Evolutionary conservation across 2,888 invertebrate genomes (phyloP).

Genomic region (Endotricha flammealis): DNA sequence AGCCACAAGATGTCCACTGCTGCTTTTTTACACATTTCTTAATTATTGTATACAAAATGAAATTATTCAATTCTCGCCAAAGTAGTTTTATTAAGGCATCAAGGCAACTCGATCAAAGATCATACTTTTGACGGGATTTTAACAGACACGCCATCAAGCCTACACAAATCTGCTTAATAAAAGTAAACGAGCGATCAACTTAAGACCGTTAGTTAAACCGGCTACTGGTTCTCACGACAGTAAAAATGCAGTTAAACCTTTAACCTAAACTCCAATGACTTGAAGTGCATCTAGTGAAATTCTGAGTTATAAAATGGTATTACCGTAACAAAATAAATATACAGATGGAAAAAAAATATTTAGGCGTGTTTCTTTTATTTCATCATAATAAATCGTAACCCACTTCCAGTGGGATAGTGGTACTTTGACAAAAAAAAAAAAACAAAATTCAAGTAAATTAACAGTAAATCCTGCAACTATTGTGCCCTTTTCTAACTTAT

Average conservation of each 20-base stretch:
- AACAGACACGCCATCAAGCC: constrained; percentile 8
- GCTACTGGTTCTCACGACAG: constrained; percentile 33
- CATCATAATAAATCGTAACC: no score
- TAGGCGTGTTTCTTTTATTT: no score
- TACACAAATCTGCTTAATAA: constrained; percentile 16
- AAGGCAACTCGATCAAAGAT: constrained; percentile 1
- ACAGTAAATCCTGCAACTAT: no score
- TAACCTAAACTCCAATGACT: constrained; percentile 4
- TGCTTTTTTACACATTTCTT: no score
- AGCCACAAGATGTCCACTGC: no score
- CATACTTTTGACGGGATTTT: constrained; percentile 1
- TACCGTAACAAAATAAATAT: no score
- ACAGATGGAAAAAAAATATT: no score
- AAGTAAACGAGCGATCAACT: constrained; percentile 29
- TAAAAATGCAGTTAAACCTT: constrained; percentile 26
- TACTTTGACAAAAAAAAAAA: no score
- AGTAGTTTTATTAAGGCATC: background rate
- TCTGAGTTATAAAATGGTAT: background rate
- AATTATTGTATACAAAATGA: background rate
- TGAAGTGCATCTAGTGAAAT: constrained; percentile 5
- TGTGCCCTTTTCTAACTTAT: no score
- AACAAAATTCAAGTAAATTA: no score
- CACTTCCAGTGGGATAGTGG: no score
- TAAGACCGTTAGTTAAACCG: constrained; percentile 28
- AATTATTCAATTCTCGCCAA: background rate